phyloP scores from a whole-genome alignment of 2,113 vertebrate species.

The Mirounga angustirostris region DNA sequence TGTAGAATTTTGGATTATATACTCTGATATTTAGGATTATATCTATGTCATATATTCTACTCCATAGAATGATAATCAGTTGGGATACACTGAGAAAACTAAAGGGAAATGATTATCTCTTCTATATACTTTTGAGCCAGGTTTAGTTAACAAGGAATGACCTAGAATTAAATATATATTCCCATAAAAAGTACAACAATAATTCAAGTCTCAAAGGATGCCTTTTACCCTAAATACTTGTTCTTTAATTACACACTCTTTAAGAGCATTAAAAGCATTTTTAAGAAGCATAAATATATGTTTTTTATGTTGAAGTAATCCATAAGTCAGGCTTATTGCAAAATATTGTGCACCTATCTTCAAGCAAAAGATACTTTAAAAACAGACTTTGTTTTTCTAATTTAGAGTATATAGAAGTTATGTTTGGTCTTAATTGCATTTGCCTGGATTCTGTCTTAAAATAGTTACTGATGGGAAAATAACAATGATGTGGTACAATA shows the following conservation, averaged over 20 bases:
- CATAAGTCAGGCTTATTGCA: conserved; percentile 21
- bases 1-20: conserved; percentile 10
- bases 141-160: conserved; percentile 43
- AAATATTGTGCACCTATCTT: background rate
- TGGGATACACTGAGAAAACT: background rate
- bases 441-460: conserved; percentile 27
- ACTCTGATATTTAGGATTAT: conserved; percentile 6
- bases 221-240: background rate
- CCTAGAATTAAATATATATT: background rate
- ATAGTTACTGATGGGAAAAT: conserved; percentile 49
- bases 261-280: background rate
- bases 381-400: conserved; percentile 15
- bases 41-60: background rate
- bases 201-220: background rate
- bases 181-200: background rate
- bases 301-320: conserved; percentile 46
- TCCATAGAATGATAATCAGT: background rate
- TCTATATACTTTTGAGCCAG: conserved; percentile 36
- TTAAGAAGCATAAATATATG: background rate
- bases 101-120: background rate
- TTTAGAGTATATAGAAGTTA: background rate
- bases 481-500: background rate
- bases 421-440: background rate
- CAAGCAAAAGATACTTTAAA: background rate
- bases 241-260: background rate